Evolutionary conservation across 2,113 vertebrate species (phyloP).

Genomic region (Toxotes chatareus): DNA sequence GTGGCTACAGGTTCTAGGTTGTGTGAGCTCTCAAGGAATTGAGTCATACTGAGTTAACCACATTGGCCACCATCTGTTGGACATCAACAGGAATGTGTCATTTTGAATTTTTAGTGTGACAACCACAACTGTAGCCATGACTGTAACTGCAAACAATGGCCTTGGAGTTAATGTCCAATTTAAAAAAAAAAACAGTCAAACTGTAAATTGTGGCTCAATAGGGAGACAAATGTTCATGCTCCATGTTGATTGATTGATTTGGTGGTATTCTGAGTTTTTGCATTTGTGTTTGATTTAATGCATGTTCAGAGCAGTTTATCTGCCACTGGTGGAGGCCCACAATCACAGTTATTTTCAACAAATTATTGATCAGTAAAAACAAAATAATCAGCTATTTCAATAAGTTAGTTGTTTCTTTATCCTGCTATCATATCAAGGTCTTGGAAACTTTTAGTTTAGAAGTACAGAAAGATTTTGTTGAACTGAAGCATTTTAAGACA

Average conservation of each 20-base stretch:
- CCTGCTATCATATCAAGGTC: not conserved
- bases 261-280: slow-evolving; percentile 4
- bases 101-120: slow-evolving; percentile 34
- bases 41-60: slow-evolving; percentile 9
- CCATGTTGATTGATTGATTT: slow-evolving; percentile 11
- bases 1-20: slow-evolving; percentile 19
- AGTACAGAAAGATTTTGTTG: not conserved
- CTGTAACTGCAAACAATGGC: slow-evolving; percentile 1
- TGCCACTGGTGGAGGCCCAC: not conserved
- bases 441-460: not conserved
- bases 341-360: too few relatives aligned
- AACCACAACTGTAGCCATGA: slow-evolving; percentile 12
- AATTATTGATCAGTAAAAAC: not conserved
- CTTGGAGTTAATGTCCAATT: slow-evolving; percentile 5
- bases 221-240: slow-evolving; percentile 3
- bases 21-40: slow-evolving; percentile 16
- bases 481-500: not conserved
- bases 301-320: slow-evolving; percentile 5
- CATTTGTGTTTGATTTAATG: slow-evolving; percentile 33
- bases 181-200: slow-evolving; percentile 5
- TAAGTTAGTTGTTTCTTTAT: too few relatives aligned
- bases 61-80: slow-evolving; percentile 1
- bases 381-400: not conserved
- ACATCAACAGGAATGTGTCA: slow-evolving; percentile 37
- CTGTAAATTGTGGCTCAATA: slow-evolving; percentile 15